phyloP scores from a whole-genome alignment of 1,140 invertebrate genomes.

The Aporrectodea caliginosa region DNA sequence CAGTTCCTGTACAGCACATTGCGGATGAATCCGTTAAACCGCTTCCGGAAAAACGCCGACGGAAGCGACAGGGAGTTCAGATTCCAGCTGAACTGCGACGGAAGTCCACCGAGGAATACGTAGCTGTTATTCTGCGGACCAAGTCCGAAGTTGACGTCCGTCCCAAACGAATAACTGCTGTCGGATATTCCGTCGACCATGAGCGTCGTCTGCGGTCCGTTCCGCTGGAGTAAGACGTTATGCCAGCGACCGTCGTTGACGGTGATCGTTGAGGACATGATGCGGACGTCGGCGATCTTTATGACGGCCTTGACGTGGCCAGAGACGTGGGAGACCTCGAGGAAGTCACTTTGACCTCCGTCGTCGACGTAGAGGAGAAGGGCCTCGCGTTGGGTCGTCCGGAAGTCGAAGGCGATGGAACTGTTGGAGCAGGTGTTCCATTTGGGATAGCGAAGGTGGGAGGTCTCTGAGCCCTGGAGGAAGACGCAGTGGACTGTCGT shows the following conservation, averaged over 20 bases:
- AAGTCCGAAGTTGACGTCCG: conserved; percentile 40
- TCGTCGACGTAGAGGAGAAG: conserved; percentile 51
- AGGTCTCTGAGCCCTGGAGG: conserved; percentile 24
- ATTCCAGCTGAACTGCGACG: conserved; percentile 34
- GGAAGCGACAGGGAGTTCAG: conserved; percentile 40
- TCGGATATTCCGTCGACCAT: conserved; percentile 40
- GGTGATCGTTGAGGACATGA: conserved; percentile 27
- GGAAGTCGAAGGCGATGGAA: conserved; percentile 48
- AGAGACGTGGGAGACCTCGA: conserved; percentile 38
- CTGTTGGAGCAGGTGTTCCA: conserved; percentile 49
- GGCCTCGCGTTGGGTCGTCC: conserved; percentile 35
- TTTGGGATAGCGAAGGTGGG: conserved; percentile 44
- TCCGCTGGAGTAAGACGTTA: conserved; percentile 43
- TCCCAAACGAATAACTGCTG: conserved; percentile 40
- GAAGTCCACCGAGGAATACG: conserved; percentile 47
- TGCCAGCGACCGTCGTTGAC: conserved; percentile 50
- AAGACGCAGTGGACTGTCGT: not conserved
- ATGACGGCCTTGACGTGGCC: conserved; percentile 38
- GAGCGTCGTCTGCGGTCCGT: conserved; percentile 45
- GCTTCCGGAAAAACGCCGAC: conserved; percentile 35
- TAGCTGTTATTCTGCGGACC: conserved; percentile 38
- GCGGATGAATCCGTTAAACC: conserved; percentile 41
- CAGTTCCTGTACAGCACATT: conserved; percentile 52
- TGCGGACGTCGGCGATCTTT: conserved; percentile 43
- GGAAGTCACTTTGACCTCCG: conserved; percentile 45